phyloP scores from a whole-genome alignment of 2,797 vertebrate species.

The Hydrolagus colliei region DNA sequence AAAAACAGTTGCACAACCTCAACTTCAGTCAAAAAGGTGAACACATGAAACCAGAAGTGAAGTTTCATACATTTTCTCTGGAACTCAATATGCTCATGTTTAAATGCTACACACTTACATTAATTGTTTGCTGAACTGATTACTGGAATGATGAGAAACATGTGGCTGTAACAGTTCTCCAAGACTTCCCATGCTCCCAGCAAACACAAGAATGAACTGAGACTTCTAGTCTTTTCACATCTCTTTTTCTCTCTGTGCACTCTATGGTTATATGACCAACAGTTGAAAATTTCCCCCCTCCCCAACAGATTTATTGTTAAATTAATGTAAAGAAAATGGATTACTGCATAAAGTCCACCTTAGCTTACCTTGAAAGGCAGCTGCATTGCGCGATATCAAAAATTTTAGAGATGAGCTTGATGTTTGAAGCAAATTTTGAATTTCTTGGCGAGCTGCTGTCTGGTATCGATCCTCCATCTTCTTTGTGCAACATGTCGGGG shows the following conservation, averaged over 20 bases:
- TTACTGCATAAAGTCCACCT: background rate
- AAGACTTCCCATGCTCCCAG: background rate
- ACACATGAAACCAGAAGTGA: background rate
- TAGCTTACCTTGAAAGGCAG: slow-evolving; percentile 75
- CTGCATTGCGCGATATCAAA: slow-evolving; percentile 71
- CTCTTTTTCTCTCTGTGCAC: background rate
- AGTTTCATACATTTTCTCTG: too few species aligned
- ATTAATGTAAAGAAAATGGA: background rate
- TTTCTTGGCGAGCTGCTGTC: slow-evolving; percentile 60
- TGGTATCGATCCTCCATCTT: slow-evolving; percentile 81
- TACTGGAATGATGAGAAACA: background rate
- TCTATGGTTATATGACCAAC: too few species aligned
- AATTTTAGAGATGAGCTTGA: slow-evolving; percentile 69
- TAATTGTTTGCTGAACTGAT: background rate
- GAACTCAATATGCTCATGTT: too few species aligned
- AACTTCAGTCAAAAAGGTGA: background rate
- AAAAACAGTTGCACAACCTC: background rate
- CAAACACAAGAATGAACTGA: background rate
- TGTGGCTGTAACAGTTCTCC: background rate
- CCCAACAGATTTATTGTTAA: background rate
- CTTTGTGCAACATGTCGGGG: slow-evolving; percentile 74
- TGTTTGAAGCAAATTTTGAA: slow-evolving; percentile 70
- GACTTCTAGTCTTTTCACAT: background rate
- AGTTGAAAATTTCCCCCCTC: too few species aligned
- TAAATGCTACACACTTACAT: too few species aligned